phyloP scores from a whole-genome alignment of 1,140 invertebrate genomes.

The Psix sp. region DNA sequence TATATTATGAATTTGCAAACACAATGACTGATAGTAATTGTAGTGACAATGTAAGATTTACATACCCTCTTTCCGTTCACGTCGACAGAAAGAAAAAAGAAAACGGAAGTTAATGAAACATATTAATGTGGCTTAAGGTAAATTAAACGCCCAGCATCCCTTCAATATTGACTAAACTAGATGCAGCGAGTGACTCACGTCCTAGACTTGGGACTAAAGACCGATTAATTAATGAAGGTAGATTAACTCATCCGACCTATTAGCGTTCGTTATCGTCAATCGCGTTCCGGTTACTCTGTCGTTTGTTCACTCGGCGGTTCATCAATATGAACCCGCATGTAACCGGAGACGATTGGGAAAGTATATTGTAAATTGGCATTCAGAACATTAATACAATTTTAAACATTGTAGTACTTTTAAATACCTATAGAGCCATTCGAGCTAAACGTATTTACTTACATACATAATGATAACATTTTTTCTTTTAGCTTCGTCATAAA shows the following conservation, averaged over 20 bases:
- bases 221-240: conserved; percentile 71
- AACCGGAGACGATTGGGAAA: conserved; percentile 70
- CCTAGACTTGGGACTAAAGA: conserved; percentile 59
- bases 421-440: too few relatives aligned
- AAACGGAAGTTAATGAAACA: conserved; percentile 54
- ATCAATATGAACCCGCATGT: conserved; percentile 62
- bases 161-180: conserved; percentile 46
- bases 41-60: conserved; percentile 46
- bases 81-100: conserved; percentile 40
- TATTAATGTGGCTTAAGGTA: conserved; percentile 60
- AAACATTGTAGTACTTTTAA: conserved; percentile 9
- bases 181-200: conserved; percentile 39
- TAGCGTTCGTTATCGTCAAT: conserved; percentile 74
- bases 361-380: conserved; percentile 25
- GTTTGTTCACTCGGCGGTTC: conserved; percentile 50
- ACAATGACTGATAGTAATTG: conserved; percentile 31
- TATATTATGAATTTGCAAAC: conserved; percentile 36
- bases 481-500: too few relatives aligned
- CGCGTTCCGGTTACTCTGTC: conserved; percentile 60
- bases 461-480: too few relatives aligned
- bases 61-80: conserved; percentile 34
- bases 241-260: conserved; percentile 73
- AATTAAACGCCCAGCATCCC: conserved; percentile 53
- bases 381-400: conserved; percentile 13
- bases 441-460: too few relatives aligned